Evolutionary conservation across 92 coral and sea anemone species (phyloP), one percentile per base, ranked within the genome.

Genomic region (Desmophyllum pertusum): DNA sequence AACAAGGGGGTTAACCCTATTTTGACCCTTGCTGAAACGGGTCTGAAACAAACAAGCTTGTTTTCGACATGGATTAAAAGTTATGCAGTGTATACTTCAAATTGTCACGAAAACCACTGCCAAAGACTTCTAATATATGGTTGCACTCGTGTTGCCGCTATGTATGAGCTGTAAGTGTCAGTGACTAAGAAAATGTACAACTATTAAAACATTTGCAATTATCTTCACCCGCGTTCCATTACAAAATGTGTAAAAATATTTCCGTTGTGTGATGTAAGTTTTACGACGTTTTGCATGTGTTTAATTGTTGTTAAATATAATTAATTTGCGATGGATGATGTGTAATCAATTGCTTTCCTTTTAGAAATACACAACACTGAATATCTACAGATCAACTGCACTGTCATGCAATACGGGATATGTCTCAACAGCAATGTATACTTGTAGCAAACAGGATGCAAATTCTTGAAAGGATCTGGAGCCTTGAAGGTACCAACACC

Each of bases 21-120:
- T 23, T 50, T 80, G 84, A 80, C 84, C 84, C 69, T 25, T 13
- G 84, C 84, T 80, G 84, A 80, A 80, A 80, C 84, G 36, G 48
- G 37, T 18, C 37, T 51, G 77, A 67, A 67, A 70, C 76, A 7
- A 48, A 31, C 35, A 48, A 69, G 62, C 48, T 37, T 36, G 80
- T 70, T 30, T 35, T 80, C 19, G n/a, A 29, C 40, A 6, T 17
- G 19, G 40, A 36, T 13, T 33, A 11, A 21, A 27, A 6, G 36
- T 2, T 62, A 0, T 45, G 30, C 64, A 19, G 53, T 48, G 19
- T 48, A n/a, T n/a, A n/a, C 53, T 48, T 48, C 5, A 11, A 15
- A 48, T 27, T 59, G 15, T 25, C 35, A 27, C 35, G 15, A 25
- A 6, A 59, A 21, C n/a, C 30, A 29, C 63, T 55, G 63, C 11